Conservation (phyloP, 1,140 invertebrate species). For the Tetramorium parvispinum region DNA sequence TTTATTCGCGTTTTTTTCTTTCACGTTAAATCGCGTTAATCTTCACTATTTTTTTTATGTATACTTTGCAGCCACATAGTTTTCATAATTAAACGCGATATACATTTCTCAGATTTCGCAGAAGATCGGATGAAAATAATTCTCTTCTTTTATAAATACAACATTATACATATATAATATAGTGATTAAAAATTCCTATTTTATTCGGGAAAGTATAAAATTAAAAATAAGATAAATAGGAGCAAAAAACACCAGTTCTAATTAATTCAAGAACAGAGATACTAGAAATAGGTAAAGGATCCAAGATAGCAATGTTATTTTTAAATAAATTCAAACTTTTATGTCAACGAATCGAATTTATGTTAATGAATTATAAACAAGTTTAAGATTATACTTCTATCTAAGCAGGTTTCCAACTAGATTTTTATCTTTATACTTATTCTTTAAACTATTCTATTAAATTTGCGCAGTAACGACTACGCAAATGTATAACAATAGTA, state of each 20-base stretch:
- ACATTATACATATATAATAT: background rate
- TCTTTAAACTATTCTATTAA: background rate
- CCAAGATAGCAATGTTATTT: background rate
- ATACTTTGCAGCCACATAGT: background rate
- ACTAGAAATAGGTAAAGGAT: background rate
- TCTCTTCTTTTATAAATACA: background rate
- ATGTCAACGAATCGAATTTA: background rate
- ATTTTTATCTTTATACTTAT: background rate
- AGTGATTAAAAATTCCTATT: background rate
- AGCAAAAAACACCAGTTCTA: background rate
- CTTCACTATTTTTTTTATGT: background rate
- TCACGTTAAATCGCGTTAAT: background rate
- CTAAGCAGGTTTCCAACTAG: background rate
- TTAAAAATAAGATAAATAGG: background rate
- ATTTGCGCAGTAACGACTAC: background rate
- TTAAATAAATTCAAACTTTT: background rate
- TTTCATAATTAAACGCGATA: background rate
- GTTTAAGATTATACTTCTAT: background rate
- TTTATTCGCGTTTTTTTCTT: background rate
- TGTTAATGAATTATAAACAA: background rate
- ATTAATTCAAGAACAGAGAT: background rate
- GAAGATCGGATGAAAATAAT: background rate
- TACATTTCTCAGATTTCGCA: background rate
- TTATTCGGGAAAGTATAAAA: background rate
- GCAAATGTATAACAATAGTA: background rate